Conservation (phyloP, 1,140 invertebrate genomes). For the Bombyx mori region ASM3026992v2 NC_085128.1:5817501-5818000, state of each 20-base stretch:
- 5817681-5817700: conserved; percentile 63
- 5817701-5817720: conserved; percentile 60
- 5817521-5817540: conserved; percentile 63
- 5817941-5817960: conserved; percentile 84
- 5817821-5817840: conserved; percentile 49
- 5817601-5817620: conserved; percentile 28
- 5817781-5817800: conserved; percentile 78
- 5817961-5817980: conserved; percentile 80
- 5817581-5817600: conserved; percentile 58
- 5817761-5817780: conserved; percentile 76
- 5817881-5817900: conserved; percentile 63
- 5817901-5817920: conserved; percentile 73
- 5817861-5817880: conserved; percentile 60
- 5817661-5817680: conserved; percentile 72
- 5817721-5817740: conserved; percentile 60
- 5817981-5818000: conserved; percentile 80
- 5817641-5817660: conserved; percentile 70
- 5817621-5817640: conserved; percentile 51
- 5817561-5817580: conserved; percentile 59
- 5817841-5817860: conserved; percentile 50
- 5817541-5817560: conserved; percentile 66
- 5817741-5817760: conserved; percentile 58
- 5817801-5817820: conserved; percentile 64
- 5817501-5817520: conserved; percentile 56
- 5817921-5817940: conserved; percentile 78